A percentile compares a stretch with the other conserved stretches of the same genome.
These are phyloP conservation scores for Pocota personata DNA, from an alignment of 2,888 invertebrate genomes.

Conservation along the genomic window DNA sequence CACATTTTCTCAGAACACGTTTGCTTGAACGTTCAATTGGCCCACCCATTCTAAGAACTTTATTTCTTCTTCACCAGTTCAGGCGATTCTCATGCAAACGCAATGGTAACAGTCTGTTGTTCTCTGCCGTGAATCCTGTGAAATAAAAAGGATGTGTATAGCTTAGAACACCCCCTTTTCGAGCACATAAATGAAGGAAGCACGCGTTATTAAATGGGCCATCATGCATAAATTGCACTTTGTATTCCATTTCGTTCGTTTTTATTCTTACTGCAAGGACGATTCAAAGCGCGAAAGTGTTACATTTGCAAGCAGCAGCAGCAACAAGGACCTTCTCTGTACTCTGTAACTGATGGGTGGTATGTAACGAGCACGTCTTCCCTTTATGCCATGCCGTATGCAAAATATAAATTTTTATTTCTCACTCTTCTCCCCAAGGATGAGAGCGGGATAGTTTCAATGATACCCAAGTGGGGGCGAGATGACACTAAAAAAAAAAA, in stretches of 20 bases:
- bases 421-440: constrained; percentile 28
- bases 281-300: constrained; percentile 58
- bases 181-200: constrained; percentile 65
- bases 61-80: constrained; percentile 9
- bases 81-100: constrained; percentile 26
- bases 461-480: constrained; percentile 25
- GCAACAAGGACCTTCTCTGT: constrained; percentile 28
- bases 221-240: constrained; percentile 76
- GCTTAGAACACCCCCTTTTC: constrained; percentile 27
- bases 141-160: constrained; percentile 29
- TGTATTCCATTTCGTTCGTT: constrained; percentile 58
- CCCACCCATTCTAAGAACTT: constrained; percentile 14
- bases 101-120: constrained; percentile 54
- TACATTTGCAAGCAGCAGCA: constrained; percentile 57
- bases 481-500: constrained; percentile 26
- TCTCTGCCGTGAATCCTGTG: constrained; percentile 6
- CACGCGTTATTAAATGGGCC: constrained; percentile 75
- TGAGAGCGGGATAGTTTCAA: constrained; percentile 63
- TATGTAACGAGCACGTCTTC: constrained; percentile 59
- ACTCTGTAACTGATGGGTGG: neutral
- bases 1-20: constrained; percentile 5
- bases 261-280: constrained; percentile 58
- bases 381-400: constrained; percentile 58
- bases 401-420: constrained; percentile 69
- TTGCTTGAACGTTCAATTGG: neutral